Conservation (phyloP, 2,888 invertebrate genomes). For the Meloe dianella region DNA sequence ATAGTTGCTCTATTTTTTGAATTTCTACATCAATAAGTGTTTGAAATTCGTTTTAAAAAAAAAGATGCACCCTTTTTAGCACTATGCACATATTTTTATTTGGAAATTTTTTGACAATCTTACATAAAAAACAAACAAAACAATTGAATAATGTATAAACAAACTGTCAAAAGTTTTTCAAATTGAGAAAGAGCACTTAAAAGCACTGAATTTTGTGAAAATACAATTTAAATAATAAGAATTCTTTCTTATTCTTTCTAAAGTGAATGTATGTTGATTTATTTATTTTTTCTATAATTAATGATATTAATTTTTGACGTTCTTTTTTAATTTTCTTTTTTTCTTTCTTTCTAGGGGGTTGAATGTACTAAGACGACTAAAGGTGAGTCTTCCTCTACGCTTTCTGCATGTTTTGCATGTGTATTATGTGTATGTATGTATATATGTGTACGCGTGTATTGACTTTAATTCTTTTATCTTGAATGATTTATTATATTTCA, state of each 20-base stretch:
- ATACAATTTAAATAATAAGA: not conserved
- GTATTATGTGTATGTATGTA: not conserved
- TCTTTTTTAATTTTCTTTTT: conserved; percentile 48
- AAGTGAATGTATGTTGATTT: conserved; percentile 8
- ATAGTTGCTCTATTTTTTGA: not conserved
- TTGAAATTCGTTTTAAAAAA: not conserved
- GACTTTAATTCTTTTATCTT: not conserved
- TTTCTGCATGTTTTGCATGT: conserved; percentile 25
- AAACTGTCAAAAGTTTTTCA: not conserved
- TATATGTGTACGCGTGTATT: not conserved
- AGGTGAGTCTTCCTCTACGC: conserved; percentile 53
- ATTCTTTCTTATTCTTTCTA: not conserved
- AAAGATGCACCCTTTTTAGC: not conserved
- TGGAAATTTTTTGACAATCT: not conserved
- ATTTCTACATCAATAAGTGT: not conserved
- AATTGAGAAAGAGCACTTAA: not conserved
- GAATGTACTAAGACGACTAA: conserved; percentile 56
- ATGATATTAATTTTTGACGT: conserved; percentile 42
- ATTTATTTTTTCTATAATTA: conserved; percentile 28
- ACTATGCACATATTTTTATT: not conserved
- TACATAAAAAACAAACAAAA: not conserved
- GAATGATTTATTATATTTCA: not conserved
- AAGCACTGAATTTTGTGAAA: not conserved
- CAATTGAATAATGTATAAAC: not conserved
- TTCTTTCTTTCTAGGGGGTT: conserved; percentile 58